Conservation (phyloP, 2,113 vertebrate genomes). For the Saimiri boliviensis region DNA sequence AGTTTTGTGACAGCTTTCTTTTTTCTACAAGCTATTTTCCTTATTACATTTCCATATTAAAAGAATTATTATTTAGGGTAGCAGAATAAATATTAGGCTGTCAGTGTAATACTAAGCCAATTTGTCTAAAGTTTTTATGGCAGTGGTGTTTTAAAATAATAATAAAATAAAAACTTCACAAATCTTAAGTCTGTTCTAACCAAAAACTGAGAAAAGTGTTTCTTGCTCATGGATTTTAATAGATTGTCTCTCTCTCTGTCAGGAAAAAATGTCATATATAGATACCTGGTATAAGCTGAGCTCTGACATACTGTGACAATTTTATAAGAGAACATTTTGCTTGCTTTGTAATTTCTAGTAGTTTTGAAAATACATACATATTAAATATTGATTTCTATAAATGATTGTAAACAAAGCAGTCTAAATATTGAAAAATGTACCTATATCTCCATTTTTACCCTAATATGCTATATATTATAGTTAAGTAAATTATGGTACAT, state of each 20-base stretch:
- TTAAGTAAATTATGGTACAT: neutral
- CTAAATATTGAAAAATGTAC: slow-evolving; percentile 32
- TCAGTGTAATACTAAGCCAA: slow-evolving; percentile 26
- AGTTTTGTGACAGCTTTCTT: neutral
- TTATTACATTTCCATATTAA: slow-evolving; percentile 21
- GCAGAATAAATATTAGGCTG: neutral
- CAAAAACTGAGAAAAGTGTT: slow-evolving; percentile 26
- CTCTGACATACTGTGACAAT: neutral
- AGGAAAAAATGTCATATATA: slow-evolving; percentile 3
- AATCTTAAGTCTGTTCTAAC: neutral
- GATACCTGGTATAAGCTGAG: neutral
- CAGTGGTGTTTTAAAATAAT: neutral
- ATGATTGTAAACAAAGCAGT: neutral
- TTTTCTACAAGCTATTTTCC: neutral
- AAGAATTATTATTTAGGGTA: neutral
- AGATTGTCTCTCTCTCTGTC: neutral
- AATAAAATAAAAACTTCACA: neutral
- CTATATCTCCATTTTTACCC: neutral
- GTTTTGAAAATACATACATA: slow-evolving; percentile 12
- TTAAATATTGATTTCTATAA: slow-evolving; percentile 21
- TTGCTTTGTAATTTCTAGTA: slow-evolving; percentile 32
- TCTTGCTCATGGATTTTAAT: slow-evolving; percentile 50
- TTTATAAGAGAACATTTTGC: slow-evolving; percentile 9
- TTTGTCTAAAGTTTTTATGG: neutral
- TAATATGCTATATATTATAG: neutral